Evolutionary conservation across 1,140 invertebrate species (phyloP).

Genomic region (Gyrodactylus salaris): DNA sequence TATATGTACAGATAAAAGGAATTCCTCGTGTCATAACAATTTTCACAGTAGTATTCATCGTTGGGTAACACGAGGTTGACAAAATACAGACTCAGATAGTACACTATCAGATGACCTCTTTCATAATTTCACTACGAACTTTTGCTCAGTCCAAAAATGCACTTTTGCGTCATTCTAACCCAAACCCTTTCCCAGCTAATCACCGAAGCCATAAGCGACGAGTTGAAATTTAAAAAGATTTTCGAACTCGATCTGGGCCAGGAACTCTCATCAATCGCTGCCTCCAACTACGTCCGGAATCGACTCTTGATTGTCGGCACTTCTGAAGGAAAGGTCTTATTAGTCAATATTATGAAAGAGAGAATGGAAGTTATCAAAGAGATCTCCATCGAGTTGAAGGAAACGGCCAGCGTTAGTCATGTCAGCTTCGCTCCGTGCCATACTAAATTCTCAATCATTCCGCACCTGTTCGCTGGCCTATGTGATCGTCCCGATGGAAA

Average conservation of each 20-base stretch:
- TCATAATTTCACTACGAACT: no score
- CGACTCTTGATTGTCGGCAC: neutral
- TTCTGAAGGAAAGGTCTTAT: neutral
- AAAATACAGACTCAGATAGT: no score
- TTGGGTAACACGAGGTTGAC: no score
- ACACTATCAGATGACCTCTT: no score
- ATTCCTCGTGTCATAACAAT: no score
- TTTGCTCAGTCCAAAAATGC: no score
- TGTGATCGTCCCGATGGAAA: neutral
- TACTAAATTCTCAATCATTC: neutral
- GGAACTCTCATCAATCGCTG: neutral
- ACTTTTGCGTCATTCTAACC: no score
- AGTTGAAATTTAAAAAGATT: neutral
- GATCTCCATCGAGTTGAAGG: neutral
- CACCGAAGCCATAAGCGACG: no score
- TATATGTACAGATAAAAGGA: no score
- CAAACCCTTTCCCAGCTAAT: no score
- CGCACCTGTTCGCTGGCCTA: neutral
- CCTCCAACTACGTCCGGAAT: neutral
- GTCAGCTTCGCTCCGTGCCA: neutral
- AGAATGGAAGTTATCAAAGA: neutral
- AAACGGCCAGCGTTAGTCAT: neutral
- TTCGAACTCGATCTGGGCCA: neutral
- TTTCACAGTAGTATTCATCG: no score
- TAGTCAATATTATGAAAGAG: neutral